These are phyloP conservation scores for Lithophane leautieri DNA, from an alignment of 2,888 invertebrate species.

Conservation along the genomic window DNA sequence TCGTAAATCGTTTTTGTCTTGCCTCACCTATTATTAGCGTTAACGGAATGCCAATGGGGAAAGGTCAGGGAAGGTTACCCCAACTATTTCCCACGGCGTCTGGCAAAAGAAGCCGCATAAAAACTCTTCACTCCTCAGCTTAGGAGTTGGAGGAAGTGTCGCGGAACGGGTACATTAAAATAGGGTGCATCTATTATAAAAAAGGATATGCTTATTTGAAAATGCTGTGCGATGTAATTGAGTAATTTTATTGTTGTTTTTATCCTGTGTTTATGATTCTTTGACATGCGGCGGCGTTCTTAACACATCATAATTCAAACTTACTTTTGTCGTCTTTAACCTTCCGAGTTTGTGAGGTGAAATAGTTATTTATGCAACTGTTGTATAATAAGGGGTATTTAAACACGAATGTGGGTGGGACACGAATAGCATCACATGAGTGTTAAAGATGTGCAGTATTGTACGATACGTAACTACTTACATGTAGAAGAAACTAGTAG, in stretches of 20 bases:
- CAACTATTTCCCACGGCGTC: constrained; percentile 75
- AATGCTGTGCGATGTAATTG: background rate
- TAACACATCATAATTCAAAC: too few species aligned
- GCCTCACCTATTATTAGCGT: constrained; percentile 55
- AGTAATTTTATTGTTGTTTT: constrained; percentile 2
- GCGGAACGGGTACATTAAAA: constrained; percentile 64
- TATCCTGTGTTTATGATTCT: constrained; percentile 1
- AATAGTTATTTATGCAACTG: too few species aligned
- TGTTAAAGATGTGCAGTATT: background rate
- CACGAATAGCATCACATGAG: too few species aligned
- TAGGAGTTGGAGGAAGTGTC: constrained; percentile 65
- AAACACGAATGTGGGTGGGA: too few species aligned
- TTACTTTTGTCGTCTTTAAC: background rate
- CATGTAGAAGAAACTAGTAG: background rate
- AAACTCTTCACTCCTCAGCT: constrained; percentile 60
- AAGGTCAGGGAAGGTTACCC: constrained; percentile 76
- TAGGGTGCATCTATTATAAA: constrained; percentile 62
- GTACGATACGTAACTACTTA: background rate
- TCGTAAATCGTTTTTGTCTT: constrained; percentile 54
- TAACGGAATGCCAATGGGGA: constrained; percentile 67
- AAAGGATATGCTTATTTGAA: constrained; percentile 12
- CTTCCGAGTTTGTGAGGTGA: too few species aligned
- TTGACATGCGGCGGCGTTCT: background rate
- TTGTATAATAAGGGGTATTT: too few species aligned
- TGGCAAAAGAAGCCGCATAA: constrained; percentile 78